These are phyloP conservation scores for Epistrophella euchroma DNA, from an alignment of 2,888 invertebrate species.

Conservation along the genomic window DNA sequence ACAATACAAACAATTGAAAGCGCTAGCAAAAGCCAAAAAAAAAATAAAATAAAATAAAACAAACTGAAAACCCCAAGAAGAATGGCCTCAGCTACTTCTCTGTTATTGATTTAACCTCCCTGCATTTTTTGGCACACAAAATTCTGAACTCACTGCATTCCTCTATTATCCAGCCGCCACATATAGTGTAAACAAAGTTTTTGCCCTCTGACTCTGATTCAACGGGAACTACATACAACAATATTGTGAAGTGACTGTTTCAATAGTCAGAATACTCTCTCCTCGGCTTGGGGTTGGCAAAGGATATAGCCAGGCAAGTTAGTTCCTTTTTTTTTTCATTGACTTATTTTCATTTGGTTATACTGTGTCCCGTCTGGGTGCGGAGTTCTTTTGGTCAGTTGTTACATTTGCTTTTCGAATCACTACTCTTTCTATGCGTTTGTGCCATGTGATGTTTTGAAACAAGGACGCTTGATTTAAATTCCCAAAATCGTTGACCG, in stretches of 20 bases:
- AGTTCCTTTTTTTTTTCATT: conserved; percentile 27
- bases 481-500: conserved; percentile 61
- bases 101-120: conserved; percentile 59
- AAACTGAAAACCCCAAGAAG: conserved; percentile 1
- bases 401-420: conserved; percentile 56
- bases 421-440: conserved; percentile 16
- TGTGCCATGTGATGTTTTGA: not conserved
- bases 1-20: conserved; percentile 43
- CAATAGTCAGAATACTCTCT: conserved; percentile 10
- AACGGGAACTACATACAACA: not conserved
- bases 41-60: conserved; percentile 2
- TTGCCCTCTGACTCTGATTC: conserved; percentile 14
- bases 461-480: conserved; percentile 58
- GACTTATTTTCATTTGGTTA: conserved; percentile 42
- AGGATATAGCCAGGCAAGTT: conserved; percentile 7
- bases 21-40: conserved; percentile 9
- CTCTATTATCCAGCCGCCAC: conserved; percentile 15
- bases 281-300: not conserved
- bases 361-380: conserved; percentile 30
- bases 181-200: conserved; percentile 63
- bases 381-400: conserved; percentile 49
- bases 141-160: conserved; percentile 37
- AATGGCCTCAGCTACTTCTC: conserved; percentile 37
- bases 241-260: conserved; percentile 47
- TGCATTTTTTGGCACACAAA: conserved; percentile 58